These are phyloP conservation scores for Teleiodes luculella DNA, from an alignment of 2,888 invertebrate species.

Conservation along the genomic window DNA sequence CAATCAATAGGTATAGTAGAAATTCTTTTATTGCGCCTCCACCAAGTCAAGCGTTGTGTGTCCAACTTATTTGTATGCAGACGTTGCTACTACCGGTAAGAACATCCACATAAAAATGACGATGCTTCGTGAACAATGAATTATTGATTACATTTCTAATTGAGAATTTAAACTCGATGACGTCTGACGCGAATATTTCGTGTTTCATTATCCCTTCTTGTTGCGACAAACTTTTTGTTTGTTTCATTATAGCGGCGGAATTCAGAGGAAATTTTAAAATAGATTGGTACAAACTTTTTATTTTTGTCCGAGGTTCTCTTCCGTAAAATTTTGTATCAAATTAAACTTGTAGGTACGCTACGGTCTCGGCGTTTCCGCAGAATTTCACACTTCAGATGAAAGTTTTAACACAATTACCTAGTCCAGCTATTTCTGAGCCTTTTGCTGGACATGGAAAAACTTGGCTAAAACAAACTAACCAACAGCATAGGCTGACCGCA, in stretches of 20 bases:
- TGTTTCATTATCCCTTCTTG: constrained; percentile 1
- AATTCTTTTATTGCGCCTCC: neutral
- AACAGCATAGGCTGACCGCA: constrained; percentile 72
- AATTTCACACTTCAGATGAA: constrained; percentile 75
- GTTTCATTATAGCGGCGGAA: neutral
- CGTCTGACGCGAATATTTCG: constrained; percentile 19
- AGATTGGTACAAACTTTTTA: constrained; percentile 21
- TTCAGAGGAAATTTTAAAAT: neutral
- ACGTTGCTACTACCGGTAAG: constrained; percentile 36
- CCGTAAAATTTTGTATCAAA: constrained; percentile 56
- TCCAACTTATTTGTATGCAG: constrained; percentile 55
- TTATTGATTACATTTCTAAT: constrained; percentile 59
- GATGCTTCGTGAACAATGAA: constrained; percentile 46
- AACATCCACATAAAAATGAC: constrained; percentile 47
- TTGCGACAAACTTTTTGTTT: constrained; percentile 3
- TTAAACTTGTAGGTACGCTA: constrained; percentile 58
- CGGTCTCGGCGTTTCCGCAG: constrained; percentile 55
- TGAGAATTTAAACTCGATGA: constrained; percentile 43
- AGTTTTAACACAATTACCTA: constrained; percentile 77
- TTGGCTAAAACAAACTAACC: constrained; percentile 75
- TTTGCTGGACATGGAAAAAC: constrained; percentile 69
- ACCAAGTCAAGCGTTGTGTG: constrained; percentile 35
- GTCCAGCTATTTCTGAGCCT: constrained; percentile 65
- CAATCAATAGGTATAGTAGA: too few relatives aligned
- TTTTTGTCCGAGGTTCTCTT: constrained; percentile 35